Base-by-base conservation (phyloP, 2,797 vertebrate species). In the Sebastes cheni region DNA sequence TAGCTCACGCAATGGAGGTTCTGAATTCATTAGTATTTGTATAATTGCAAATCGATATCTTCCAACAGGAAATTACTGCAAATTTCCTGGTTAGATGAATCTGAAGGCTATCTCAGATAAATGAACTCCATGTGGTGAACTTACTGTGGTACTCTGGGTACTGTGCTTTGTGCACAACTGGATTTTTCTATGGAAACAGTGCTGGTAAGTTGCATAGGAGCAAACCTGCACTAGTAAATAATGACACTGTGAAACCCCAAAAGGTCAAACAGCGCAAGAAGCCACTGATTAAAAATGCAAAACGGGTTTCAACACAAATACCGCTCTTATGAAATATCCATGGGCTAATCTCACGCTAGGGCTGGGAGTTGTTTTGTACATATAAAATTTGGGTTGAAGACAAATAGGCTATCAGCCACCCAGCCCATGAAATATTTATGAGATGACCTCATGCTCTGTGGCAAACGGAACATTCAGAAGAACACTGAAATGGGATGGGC, bases 401-500 rank as follows among this genome's bases (percentile, higher is more conserved):
- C 79, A 88, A 88, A 88, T 54, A 73, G 75, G 67, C 80, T 81
- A 89, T 90, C 81, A 74, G 79, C 88, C 86, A 68, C 74, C 39
- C 69, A 67, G 46, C 11, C 58, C 67, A 84, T 93, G 20, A 90
- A 92, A 90, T 91, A 93, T 93, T 78, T 67, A 93, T 88, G 56
- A 85, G 55, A 86, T 92, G 89, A 93, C 79, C 77, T 93, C 80
- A 94, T 87, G 84, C 83, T 90, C 88, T 81, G 59, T 86, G 73
- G 71, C 71, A 77, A 81, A 83, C 59, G 0, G 1, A 78, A 82
- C n/a, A 82, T 25, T 58, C 59, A 79, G 42, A 86, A n/a, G 14
- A 77, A 64, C n/a, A 66, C 7, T 39, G 42, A 75, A 81, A 86
- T 67, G 72, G 74, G 85, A 82, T 52, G 52, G 72, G 64, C 34